These are phyloP conservation scores for Eupithecia tripunctaria DNA, from an alignment of 2,888 invertebrate genomes.

Conservation along the genomic window DNA sequence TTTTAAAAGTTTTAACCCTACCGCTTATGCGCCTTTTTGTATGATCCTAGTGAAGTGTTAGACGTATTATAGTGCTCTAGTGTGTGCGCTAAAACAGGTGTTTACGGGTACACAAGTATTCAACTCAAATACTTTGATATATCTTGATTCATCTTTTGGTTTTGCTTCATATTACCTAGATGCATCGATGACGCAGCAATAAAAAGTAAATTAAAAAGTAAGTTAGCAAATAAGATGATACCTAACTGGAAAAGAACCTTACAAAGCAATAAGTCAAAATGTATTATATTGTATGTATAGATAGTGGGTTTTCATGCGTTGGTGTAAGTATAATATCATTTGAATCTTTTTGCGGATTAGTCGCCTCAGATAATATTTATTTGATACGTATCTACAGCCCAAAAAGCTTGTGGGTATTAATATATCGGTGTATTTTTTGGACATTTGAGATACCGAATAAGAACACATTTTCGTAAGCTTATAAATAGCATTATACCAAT, in stretches of 20 bases:
- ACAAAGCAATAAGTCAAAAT: background rate
- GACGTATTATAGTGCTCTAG: too few species aligned
- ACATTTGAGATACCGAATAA: background rate
- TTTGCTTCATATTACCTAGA: too few species aligned
- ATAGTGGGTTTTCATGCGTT: background rate
- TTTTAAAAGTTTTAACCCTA: too few species aligned
- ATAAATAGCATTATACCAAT: background rate
- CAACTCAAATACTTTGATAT: too few species aligned
- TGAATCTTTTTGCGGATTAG: background rate
- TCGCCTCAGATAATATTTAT: background rate
- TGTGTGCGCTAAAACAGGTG: too few species aligned
- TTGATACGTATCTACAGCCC: background rate
- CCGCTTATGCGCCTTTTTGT: too few species aligned
- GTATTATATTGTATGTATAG: too few species aligned
- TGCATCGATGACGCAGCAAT: background rate
- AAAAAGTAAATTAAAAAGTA: background rate
- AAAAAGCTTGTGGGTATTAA: background rate
- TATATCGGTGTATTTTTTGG: background rate
- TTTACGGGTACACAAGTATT: too few species aligned
- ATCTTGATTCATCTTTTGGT: too few species aligned
- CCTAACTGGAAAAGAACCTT: background rate
- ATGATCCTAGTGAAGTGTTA: too few species aligned
- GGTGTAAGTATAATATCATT: background rate
- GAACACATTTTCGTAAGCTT: background rate
- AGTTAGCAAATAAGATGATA: background rate